Percentiles rank a stretch among this genome's conserved stretches.
phyloP scores from a whole-genome alignment of 2,113 vertebrate species.

The Drymodes brunneopygia region DNA sequence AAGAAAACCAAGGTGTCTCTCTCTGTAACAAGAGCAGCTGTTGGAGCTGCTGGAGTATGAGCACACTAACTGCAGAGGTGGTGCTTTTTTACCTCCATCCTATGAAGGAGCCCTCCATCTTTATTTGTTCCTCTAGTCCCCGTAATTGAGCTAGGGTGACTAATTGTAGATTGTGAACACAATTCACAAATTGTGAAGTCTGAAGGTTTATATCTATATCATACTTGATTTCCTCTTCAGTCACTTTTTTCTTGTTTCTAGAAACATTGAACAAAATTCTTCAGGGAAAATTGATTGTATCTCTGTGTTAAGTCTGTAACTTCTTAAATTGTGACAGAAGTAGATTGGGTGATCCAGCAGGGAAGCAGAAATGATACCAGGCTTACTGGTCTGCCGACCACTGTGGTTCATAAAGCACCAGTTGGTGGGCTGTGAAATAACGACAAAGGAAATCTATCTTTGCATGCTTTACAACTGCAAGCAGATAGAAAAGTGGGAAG shows the following conservation, averaged over 20 bases:
- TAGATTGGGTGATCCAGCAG: background rate
- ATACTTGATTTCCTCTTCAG: background rate
- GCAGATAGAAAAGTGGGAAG: background rate
- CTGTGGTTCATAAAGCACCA: background rate
- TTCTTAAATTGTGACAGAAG: background rate
- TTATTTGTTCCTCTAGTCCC: background rate
- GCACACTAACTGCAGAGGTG: background rate
- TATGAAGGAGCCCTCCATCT: background rate
- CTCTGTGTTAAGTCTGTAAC: background rate
- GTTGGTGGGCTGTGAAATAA: background rate
- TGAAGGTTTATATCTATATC: background rate
- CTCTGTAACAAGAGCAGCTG: background rate
- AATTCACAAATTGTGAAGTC: background rate
- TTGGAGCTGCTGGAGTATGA: background rate
- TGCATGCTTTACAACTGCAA: background rate
- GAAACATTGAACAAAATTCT: background rate
- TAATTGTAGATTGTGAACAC: background rate
- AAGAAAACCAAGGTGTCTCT: background rate
- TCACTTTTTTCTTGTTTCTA: background rate
- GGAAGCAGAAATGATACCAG: slow-evolving; percentile 1
- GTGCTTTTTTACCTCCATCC: background rate
- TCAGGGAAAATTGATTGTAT: background rate
- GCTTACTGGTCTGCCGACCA: background rate
- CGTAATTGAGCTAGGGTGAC: background rate
- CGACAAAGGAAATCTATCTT: background rate